These are phyloP conservation scores for Chironomus tentans DNA, from an alignment of 2,888 invertebrate genomes.

Conservation along the genomic window DNA sequence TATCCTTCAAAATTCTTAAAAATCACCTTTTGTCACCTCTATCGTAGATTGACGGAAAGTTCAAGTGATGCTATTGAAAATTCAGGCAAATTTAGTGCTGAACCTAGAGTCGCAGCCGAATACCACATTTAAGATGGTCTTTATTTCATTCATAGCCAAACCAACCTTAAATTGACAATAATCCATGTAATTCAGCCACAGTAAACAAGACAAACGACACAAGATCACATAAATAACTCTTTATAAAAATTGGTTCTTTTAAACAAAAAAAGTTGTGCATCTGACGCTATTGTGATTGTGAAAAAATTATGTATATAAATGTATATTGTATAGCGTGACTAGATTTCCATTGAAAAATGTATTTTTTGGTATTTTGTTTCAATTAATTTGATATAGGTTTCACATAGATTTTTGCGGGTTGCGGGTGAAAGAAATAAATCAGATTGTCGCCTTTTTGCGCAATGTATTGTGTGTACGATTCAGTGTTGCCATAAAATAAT, in stretches of 20 bases:
- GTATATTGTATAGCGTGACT: neutral
- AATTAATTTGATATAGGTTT: constrained; percentile 8
- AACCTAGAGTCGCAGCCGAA: too few species aligned
- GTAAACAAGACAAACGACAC: too few species aligned
- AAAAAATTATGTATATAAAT: neutral
- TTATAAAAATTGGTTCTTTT: neutral
- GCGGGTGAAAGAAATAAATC: constrained; percentile 14
- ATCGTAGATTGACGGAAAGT: too few species aligned
- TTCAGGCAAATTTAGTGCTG: too few species aligned
- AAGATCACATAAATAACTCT: too few species aligned
- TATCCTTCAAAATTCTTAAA: too few species aligned
- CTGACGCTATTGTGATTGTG: neutral
- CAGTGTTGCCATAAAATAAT: neutral
- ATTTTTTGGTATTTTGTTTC: constrained; percentile 2
- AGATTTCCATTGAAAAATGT: neutral
- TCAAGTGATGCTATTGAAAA: too few species aligned
- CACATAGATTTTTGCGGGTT: constrained; percentile 6
- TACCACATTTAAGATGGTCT: too few species aligned
- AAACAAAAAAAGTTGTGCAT: neutral
- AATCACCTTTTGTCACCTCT: too few species aligned
- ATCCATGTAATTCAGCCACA: too few species aligned
- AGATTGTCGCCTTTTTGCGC: constrained; percentile 16
- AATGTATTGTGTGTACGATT: neutral
- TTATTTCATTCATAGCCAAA: too few species aligned
- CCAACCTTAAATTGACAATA: too few species aligned